Evolutionary conservation across 2,113 vertebrate genomes (phyloP).

Genomic region (Amblyopsis rosae): DNA sequence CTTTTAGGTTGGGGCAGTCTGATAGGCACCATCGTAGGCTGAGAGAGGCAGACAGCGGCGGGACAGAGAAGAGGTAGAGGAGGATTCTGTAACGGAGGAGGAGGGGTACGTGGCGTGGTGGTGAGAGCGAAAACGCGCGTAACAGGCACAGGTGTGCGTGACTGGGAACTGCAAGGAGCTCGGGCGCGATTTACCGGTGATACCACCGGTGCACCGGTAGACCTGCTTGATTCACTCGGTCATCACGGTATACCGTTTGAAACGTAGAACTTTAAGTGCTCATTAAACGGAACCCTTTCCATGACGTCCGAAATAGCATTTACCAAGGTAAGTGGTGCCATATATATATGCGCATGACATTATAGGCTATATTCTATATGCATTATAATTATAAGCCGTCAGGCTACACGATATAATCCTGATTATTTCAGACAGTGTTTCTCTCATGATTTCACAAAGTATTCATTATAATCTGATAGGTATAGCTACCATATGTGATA

Average conservation of each 20-base stretch:
- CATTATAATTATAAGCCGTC: too few relatives aligned
- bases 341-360: not conserved
- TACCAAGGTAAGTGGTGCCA: constrained; percentile 39
- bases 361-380: not conserved
- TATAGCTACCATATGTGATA: too few relatives aligned
- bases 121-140: constrained; percentile 15
- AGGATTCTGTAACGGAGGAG: constrained; percentile 45
- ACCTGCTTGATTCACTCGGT: constrained; percentile 34
- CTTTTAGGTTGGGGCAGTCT: too few relatives aligned
- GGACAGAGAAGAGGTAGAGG: constrained; percentile 25
- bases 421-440: constrained; percentile 61
- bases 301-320: constrained; percentile 2
- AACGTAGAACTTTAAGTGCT: constrained; percentile 13
- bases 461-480: too few relatives aligned
- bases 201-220: constrained; percentile 36
- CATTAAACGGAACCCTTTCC: constrained; percentile 14
- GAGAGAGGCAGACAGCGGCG: not conserved
- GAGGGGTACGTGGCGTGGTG: constrained; percentile 54
- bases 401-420: not conserved
- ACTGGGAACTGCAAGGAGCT: constrained; percentile 69
- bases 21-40: too few relatives aligned
- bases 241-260: not conserved
- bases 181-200: constrained; percentile 15
- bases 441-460: constrained; percentile 32
- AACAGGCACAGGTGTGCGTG: constrained; percentile 72